Conservation (phyloP, 2,888 invertebrate genomes). For the Leptopilina syphax region DNA sequence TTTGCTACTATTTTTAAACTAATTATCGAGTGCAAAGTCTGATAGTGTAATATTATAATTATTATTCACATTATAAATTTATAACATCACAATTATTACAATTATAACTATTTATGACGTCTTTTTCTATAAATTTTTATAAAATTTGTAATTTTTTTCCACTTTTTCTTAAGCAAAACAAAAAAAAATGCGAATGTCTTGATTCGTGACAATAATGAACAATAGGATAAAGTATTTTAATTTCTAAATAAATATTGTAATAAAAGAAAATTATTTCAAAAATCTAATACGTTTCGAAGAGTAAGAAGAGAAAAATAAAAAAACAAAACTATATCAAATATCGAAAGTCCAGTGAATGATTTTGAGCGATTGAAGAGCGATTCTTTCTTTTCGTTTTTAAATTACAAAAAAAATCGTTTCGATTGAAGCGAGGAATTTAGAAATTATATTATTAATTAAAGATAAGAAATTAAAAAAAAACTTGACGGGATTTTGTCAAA, state of each 20-base stretch:
- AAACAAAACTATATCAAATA: background rate
- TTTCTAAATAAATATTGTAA: background rate
- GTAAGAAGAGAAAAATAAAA: constrained; percentile 2
- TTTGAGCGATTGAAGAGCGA: constrained; percentile 16
- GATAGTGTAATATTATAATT: no score
- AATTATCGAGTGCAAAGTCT: no score
- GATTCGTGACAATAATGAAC: background rate
- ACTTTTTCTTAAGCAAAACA: no score
- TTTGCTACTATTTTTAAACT: no score
- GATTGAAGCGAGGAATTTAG: background rate
- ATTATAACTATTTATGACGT: no score
- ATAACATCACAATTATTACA: no score
- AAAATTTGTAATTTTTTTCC: no score
- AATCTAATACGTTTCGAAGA: background rate
- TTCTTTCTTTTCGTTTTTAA: constrained; percentile 11
- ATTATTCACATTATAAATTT: no score
- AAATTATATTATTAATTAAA: constrained; percentile 17
- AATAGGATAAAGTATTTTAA: constrained; percentile 7
- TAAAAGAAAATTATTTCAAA: background rate
- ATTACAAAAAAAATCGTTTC: background rate
- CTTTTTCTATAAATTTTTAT: no score
- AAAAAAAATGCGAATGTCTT: no score
- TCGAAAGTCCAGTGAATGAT: constrained; percentile 11
- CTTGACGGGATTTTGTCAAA: constrained; percentile 4
- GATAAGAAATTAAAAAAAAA: constrained; percentile 26